These are phyloP conservation scores for Gadopsis bispinosus DNA, from an alignment of 2,797 vertebrate genomes.

Conservation along the genomic window DNA sequence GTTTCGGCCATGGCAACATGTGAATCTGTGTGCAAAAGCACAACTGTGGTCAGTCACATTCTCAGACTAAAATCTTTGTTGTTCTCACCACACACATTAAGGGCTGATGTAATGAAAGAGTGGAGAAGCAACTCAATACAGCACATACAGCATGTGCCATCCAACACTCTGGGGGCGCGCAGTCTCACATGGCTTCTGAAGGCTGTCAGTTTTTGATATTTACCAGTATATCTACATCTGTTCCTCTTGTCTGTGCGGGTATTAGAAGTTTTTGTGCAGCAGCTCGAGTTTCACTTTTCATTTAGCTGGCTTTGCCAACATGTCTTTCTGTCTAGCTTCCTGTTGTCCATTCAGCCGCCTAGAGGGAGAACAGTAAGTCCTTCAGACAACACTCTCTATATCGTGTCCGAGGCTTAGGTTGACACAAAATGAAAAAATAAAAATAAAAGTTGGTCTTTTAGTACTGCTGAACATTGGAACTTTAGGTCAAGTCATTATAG, in stretches of 20 bases:
- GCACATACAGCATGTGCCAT: constrained; percentile 47
- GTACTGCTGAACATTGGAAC: constrained; percentile 45
- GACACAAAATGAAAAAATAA: constrained; percentile 21
- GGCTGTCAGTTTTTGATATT: constrained; percentile 72
- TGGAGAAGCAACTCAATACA: constrained; percentile 23
- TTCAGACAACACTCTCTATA: constrained; percentile 41
- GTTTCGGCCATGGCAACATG: constrained; percentile 27
- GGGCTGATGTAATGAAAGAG: constrained; percentile 43
- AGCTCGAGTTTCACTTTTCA: constrained; percentile 57
- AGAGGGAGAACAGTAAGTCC: constrained; percentile 40
- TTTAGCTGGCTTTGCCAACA: constrained; percentile 48
- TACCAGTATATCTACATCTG: constrained; percentile 71
- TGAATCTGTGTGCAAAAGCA: constrained; percentile 30
- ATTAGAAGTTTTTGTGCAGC: constrained; percentile 55
- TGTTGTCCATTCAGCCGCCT: constrained; percentile 32
- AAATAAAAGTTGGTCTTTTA: constrained; percentile 13
- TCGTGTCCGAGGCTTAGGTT: constrained; percentile 25
- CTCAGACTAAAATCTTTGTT: constrained; percentile 24
- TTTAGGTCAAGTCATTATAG: constrained; percentile 56
- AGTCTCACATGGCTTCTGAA: constrained; percentile 62
- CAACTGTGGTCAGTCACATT: constrained; percentile 45
- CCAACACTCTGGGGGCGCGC: constrained; percentile 52
- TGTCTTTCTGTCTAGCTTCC: constrained; percentile 48
- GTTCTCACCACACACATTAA: constrained; percentile 26
- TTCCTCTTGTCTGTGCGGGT: constrained; percentile 58